Evolutionary conservation across 2,888 invertebrate genomes (phyloP), one percentile per base, ranked within the genome.

Genomic region (Cacoxenus indagator): DNA sequence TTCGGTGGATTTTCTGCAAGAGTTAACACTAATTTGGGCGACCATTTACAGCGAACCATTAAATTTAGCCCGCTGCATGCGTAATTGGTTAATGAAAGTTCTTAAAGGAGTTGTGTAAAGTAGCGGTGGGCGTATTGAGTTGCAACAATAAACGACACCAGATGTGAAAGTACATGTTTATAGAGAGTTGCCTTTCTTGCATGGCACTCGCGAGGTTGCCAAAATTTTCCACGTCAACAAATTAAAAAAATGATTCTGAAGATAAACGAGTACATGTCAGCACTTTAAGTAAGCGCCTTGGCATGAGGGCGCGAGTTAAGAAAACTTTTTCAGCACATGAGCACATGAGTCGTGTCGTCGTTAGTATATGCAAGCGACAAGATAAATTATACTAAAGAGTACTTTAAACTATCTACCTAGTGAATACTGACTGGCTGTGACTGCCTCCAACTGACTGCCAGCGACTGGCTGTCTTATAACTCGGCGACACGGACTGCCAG

Each of bases 1-100:
- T 55, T 55, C 1, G 55, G 27, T 55, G 51, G 24, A 55, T 55
- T 55, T 51, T 55, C 55, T 17, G 27, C 26, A 55, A 8, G 55
- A 27, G 17, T 27, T 26, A 11, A 24, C 26, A 8, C 26, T 55
- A 55, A 55, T 55, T 55, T 24, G 4, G 26, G 11, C 4, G 26
- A 55, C 26, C n/a, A 4, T 27, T 19, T 55, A 26, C 24, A 19
- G 22, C 9, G 24, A 11, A 14, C 8, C 27, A 26, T 26, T n/a
- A 55, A 55, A 55, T 19, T 27, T 55, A 27, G 27, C 27, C 11
- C 27, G 55, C 22, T 55, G 55, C 55, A 11, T 55, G 55, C 27
- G 27, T 55, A 55, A 55, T 55, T 55, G 55, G 17, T 48, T 17
- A 27, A 4, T 27, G 55, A 55, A 55, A 55, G 8, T 37, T 37